Percentiles rank a stretch among this genome's conserved stretches.
phyloP scores from a whole-genome alignment of 2,113 vertebrate species.

The mouse (Mus musculus) region GRCm39 chr7:78410501-78411000 shows the following conservation, averaged over 20 bases:
- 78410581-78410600: conserved; percentile 1
- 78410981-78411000: conserved; percentile 37
- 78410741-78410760: not conserved
- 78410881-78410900: not conserved
- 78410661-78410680: conserved; percentile 21
- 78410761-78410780: conserved; percentile 11
- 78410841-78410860: not conserved
- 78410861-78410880: not conserved
- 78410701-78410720: conserved; percentile 14
- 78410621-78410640: not conserved
- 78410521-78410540: conserved; percentile 35
- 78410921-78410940: not conserved
- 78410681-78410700: conserved; percentile 7
- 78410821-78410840: conserved; percentile 8
- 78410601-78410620: not conserved
- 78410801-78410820: conserved; percentile 6
- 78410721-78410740: not conserved
- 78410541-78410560: conserved; percentile 11
- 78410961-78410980: conserved; percentile 40
- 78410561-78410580: not conserved
- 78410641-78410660: not conserved
- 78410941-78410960: conserved; percentile 29
- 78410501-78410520: not conserved
- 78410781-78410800: not conserved
- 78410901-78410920: conserved; percentile 15